Conservation (phyloP, 1,140 invertebrate species). For the Agrypnia vestita region DNA sequence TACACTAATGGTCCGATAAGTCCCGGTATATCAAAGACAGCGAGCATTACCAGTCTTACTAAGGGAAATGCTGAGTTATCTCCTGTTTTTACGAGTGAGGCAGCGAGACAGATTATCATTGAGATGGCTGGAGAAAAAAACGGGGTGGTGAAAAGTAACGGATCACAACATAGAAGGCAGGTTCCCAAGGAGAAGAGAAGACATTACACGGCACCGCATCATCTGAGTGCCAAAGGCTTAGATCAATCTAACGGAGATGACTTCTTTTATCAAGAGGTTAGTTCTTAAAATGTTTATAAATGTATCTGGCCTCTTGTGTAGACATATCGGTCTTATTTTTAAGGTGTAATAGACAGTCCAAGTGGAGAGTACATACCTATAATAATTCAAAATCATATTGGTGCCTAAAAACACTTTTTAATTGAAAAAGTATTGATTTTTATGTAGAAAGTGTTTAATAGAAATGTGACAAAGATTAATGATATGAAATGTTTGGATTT, state of each 20-base stretch:
- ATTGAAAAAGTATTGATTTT: too few species aligned
- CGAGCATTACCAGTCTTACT: slow-evolving; percentile 53
- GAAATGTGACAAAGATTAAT: too few species aligned
- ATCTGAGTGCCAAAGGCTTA: slow-evolving; percentile 75
- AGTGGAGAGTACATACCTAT: too few species aligned
- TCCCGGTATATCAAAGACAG: slow-evolving; percentile 52
- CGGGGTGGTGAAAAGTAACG: slow-evolving; percentile 64
- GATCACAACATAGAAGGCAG: slow-evolving; percentile 74
- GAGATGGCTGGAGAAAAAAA: slow-evolving; percentile 81
- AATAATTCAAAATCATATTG: too few species aligned
- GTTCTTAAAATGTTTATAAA: slow-evolving; percentile 54
- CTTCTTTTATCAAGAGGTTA: slow-evolving; percentile 73
- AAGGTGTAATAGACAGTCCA: too few species aligned
- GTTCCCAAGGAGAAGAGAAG: slow-evolving; percentile 87
- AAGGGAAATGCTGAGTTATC: slow-evolving; percentile 65
- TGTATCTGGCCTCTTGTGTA: too few species aligned
- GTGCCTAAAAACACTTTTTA: too few species aligned
- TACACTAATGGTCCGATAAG: slow-evolving; percentile 55
- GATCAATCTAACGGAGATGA: slow-evolving; percentile 73
- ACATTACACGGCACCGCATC: slow-evolving; percentile 89
- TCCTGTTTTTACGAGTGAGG: slow-evolving; percentile 88
- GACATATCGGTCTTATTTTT: too few species aligned
- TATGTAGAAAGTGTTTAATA: too few species aligned
- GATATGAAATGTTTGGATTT: too few species aligned
- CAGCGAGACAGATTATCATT: slow-evolving; percentile 87